phyloP scores from a whole-genome alignment of 2,888 invertebrate species.

The Fragum sueziense region DNA sequence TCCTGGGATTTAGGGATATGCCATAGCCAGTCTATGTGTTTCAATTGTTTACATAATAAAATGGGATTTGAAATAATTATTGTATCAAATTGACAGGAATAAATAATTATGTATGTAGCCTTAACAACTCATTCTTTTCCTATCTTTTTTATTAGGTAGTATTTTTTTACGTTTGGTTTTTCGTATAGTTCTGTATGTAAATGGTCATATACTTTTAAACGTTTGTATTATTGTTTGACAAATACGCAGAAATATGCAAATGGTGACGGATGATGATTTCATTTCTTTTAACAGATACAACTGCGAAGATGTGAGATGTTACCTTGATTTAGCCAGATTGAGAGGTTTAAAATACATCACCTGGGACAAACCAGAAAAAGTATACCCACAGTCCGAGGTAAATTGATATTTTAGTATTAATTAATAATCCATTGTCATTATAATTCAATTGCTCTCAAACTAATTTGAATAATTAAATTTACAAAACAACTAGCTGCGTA shows the following conservation, averaged over 20 bases:
- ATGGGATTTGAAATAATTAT: no score
- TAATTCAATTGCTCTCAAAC: no score
- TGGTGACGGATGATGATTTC: not conserved
- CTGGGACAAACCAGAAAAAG: conserved; percentile 91
- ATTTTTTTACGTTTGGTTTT: not conserved
- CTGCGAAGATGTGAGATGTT: conserved; percentile 97
- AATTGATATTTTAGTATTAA: no score
- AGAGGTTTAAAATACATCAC: conserved; percentile 95
- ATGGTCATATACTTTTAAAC: no score
- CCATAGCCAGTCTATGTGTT: no score
- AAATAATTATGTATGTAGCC: not conserved
- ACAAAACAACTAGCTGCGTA: no score
- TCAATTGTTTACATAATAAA: no score
- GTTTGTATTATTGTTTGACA: not conserved
- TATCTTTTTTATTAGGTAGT: not conserved
- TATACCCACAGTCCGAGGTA: conserved; percentile 91
- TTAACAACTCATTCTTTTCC: not conserved
- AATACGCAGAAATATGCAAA: not conserved
- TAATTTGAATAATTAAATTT: no score
- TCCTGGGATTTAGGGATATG: no score
- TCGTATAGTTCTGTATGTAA: no score
- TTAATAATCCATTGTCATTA: no score
- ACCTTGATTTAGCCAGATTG: conserved; percentile 94
- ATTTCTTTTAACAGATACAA: conserved; percentile 89
- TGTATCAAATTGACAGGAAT: not conserved